phyloP scores from a whole-genome alignment of 2,113 vertebrate genomes.

The Hypocryptadius cinnamomeus region DNA sequence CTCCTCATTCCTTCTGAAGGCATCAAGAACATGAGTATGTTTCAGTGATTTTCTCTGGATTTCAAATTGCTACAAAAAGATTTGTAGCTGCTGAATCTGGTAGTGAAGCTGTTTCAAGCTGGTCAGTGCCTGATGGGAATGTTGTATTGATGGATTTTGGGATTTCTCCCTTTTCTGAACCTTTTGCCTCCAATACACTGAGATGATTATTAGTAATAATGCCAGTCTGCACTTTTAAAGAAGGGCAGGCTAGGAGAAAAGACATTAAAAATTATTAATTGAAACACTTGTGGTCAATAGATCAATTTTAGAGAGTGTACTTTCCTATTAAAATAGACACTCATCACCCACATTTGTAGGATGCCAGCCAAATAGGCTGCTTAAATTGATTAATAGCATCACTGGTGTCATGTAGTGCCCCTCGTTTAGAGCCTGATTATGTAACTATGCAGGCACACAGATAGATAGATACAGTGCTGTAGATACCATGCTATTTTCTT shows the following conservation, averaged over 20 bases:
- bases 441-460: background rate
- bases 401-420: background rate
- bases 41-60: background rate
- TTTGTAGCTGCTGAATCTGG: background rate
- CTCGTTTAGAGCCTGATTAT: background rate
- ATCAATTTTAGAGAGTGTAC: slow-evolving; percentile 16
- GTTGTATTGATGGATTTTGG: background rate
- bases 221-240: background rate
- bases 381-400: background rate
- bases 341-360: background rate
- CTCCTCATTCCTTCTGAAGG: background rate
- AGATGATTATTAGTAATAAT: background rate
- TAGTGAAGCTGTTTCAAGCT: background rate
- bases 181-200: background rate
- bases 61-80: background rate
- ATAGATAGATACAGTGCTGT: background rate
- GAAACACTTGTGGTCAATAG: background rate
- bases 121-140: background rate
- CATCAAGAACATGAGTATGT: background rate
- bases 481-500: background rate
- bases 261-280: slow-evolving; percentile 10
- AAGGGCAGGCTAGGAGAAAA: background rate
- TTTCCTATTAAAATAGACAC: background rate
- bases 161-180: background rate
- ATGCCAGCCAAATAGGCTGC: background rate